These are phyloP conservation scores for Anthopleura xanthogrammica DNA, from an alignment of 92 coral and sea anemone genomes.

Conservation along the genomic window DNA sequence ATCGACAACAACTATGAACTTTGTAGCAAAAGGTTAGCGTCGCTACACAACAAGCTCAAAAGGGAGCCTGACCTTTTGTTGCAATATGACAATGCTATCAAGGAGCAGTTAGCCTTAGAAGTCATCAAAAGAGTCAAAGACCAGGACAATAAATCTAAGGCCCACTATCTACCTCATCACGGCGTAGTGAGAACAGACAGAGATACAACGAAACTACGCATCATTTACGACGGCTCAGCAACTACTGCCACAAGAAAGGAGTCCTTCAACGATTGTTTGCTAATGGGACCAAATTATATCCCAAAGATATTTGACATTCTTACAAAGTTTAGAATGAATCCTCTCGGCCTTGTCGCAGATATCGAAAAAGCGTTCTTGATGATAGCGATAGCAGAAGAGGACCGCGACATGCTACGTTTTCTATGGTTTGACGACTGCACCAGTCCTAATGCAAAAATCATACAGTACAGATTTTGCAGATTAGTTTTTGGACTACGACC, in stretches of 20 bases:
- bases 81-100: slow-evolving; percentile 31
- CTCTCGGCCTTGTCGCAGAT: slow-evolving; percentile 39
- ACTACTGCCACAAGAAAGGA: slow-evolving; percentile 21
- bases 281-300: slow-evolving; percentile 43
- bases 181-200: slow-evolving; percentile 24
- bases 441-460: slow-evolving; percentile 24
- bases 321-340: slow-evolving; percentile 33
- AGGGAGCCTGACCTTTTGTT: slow-evolving; percentile 42
- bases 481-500: slow-evolving; percentile 56
- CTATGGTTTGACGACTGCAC: slow-evolving; percentile 44
- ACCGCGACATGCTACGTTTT: slow-evolving; percentile 55
- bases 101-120: slow-evolving; percentile 46
- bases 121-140: neutral
- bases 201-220: slow-evolving; percentile 47
- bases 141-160: neutral
- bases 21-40: slow-evolving; percentile 36
- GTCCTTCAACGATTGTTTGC: slow-evolving; percentile 46
- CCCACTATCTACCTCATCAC: slow-evolving; percentile 16
- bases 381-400: slow-evolving; percentile 27
- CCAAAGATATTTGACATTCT: slow-evolving; percentile 46
- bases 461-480: slow-evolving; percentile 32
- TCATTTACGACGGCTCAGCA: slow-evolving; percentile 54
- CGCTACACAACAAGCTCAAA: slow-evolving; percentile 41
- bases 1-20: slow-evolving; percentile 46
- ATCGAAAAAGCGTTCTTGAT: slow-evolving; percentile 56